Evolutionary conservation across 2,113 vertebrate species (phyloP).

Genomic region (Apaloderma vittatum): DNA sequence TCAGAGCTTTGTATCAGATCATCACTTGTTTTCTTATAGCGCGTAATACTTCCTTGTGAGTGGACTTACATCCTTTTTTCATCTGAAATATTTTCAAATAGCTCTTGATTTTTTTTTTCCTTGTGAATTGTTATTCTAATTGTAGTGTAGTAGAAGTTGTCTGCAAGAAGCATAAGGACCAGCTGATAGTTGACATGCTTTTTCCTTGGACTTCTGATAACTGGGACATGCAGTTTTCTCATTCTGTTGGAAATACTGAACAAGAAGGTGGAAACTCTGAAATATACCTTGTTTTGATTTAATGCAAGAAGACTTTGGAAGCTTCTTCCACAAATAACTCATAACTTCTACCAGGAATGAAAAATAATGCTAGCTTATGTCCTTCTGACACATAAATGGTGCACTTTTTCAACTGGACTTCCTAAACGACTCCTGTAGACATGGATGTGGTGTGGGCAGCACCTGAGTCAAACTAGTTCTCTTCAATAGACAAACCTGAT

Average conservation of each 20-base stretch:
- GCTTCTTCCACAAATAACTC: neutral
- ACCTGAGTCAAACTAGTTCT: neutral
- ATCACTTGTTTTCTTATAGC: neutral
- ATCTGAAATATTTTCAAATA: neutral
- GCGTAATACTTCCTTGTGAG: neutral
- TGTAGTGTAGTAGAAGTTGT: neutral
- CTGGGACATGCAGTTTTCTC: neutral
- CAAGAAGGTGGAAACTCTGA: neutral
- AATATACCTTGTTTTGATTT: neutral
- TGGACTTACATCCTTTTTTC: neutral
- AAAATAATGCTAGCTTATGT: accelerated
- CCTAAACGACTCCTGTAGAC: neutral
- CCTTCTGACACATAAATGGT: neutral
- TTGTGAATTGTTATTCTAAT: neutral
- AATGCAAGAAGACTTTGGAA: neutral
- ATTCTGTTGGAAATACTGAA: neutral
- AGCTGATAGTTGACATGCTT: neutral
- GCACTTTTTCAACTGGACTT: neutral
- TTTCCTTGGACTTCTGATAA: neutral
- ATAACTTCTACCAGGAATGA: neutral
- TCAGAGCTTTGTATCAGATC: neutral
- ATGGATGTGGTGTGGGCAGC: neutral
- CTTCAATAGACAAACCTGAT: neutral
- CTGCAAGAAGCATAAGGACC: accelerated
- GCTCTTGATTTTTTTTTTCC: neutral